These are phyloP conservation scores for Drosophila orosa DNA, from an alignment of 1,140 invertebrate species.

Conservation along the genomic window DNA sequence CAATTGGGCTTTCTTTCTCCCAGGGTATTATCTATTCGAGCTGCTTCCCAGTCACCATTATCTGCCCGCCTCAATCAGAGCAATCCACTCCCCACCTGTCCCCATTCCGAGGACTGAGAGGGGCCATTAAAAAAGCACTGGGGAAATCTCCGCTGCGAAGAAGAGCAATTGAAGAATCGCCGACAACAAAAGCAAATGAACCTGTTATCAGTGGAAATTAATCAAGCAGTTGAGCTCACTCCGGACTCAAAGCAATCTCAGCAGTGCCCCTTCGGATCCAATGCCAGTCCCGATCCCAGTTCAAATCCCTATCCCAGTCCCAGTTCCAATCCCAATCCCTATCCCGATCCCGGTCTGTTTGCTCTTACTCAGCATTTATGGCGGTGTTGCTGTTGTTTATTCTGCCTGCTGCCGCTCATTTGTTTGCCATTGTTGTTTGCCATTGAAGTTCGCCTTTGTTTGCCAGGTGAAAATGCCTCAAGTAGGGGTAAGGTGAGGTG, in stretches of 20 bases:
- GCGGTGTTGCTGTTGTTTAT: slow-evolving; percentile 53
- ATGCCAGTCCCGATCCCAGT: slow-evolving; percentile 9
- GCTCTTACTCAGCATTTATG: slow-evolving; percentile 79
- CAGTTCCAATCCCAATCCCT: slow-evolving; percentile 8
- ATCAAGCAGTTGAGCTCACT: slow-evolving; percentile 64
- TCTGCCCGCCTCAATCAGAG: slow-evolving; percentile 40
- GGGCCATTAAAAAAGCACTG: slow-evolving; percentile 46
- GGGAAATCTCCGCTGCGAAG: slow-evolving; percentile 44
- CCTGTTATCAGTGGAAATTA: slow-evolving; percentile 83
- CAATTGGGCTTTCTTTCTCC: slow-evolving; percentile 2
- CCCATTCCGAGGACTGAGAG: slow-evolving; percentile 23
- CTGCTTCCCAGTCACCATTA: slow-evolving; percentile 15
- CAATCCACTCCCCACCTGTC: slow-evolving; percentile 33
- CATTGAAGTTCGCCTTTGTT: slow-evolving; percentile 77
- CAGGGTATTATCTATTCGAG: slow-evolving; percentile 37
- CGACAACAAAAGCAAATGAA: slow-evolving; percentile 82
- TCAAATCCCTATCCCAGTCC: background rate
- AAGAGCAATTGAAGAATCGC: slow-evolving; percentile 74
- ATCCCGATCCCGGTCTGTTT: slow-evolving; percentile 59
- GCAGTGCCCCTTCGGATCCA: slow-evolving; percentile 10
- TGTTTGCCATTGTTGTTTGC: slow-evolving; percentile 80
- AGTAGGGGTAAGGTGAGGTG: background rate
- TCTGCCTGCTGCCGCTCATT: slow-evolving; percentile 64
- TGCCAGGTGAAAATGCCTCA: slow-evolving; percentile 74
- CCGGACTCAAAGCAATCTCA: slow-evolving; percentile 32